Base-by-base conservation (phyloP, 2,888 invertebrate species). In the Pocota personata region DNA sequence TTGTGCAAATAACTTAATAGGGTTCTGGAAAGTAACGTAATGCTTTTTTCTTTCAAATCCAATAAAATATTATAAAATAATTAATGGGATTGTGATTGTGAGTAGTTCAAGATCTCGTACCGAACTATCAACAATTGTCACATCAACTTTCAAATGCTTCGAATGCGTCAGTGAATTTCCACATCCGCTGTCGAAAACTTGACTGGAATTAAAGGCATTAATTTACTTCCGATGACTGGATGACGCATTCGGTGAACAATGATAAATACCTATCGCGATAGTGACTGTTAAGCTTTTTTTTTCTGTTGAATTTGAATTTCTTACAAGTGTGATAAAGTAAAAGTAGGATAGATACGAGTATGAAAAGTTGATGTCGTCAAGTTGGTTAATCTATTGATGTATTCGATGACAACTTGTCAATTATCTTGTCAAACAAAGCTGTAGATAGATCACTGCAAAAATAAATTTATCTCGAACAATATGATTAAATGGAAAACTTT, bases 191-290 rank as follows among this genome's bases (percentile, higher is more conserved):
- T 24, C 27, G 40, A 71, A 12, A 16, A 37, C 24, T 55, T 35
- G 14, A 32, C 40, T 37, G 10, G 30, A 40, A 30, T 73, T 8
- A 30, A 14, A 43, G 4, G 8, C 12, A 35, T 27, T 46, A 16
- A 35, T 32, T 46, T 14, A 48, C 57, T 55, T 75, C 75, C 75
- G 75, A 66, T 32, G 14, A 24, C 0, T 5, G 10, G 40, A 12
- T 75, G 75, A 75, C 55, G 55, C 75, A 75, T 46, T 40, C 7
- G 16, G 43, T 46, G n/a, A 46, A 55, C 52, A 37, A 52, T 16
- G 46, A 35, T 8, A 30, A 71, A 64, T 52, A 55, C n/a, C 16
- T 24, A 10, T 6, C 27, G 12, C 4, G 3, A n/a, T 24, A 12
- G 7, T 57, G 62, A 66, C 55, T 55, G 30, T 32, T 43, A 19